Evolutionary conservation across 2,888 invertebrate species (phyloP).

Genomic region (Acanthococcus lagerstroemiae): DNA sequence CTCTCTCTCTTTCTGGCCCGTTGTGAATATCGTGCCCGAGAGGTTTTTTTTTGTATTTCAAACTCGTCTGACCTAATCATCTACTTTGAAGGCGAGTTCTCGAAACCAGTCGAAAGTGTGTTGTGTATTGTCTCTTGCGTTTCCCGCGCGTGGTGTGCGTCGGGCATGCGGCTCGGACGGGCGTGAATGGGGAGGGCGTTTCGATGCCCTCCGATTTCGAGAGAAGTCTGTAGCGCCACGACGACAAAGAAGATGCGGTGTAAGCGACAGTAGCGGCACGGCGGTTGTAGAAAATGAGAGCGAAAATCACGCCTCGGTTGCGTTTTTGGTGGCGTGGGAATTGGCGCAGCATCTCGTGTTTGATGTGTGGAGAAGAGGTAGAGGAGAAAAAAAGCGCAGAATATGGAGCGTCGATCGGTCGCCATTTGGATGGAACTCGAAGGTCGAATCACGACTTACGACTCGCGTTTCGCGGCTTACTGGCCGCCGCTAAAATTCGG

Average conservation of each 20-base stretch:
- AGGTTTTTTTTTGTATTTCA: background rate
- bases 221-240: no score
- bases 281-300: no score
- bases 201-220: no score
- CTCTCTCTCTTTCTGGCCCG: no score
- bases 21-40: background rate
- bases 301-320: no score
- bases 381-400: background rate
- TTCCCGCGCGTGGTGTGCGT: background rate
- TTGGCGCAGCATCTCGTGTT: no score
- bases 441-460: background rate
- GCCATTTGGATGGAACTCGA: background rate
- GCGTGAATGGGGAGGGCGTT: no score
- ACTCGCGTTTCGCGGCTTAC: no score
- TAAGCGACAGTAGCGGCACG: background rate
- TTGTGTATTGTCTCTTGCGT: background rate
- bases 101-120: conserved; percentile 1
- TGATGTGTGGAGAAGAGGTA: background rate
- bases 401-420: background rate
- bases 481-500: no score
- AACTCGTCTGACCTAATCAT: conserved; percentile 9
- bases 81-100: background rate
- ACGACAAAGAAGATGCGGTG: no score
- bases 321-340: background rate
- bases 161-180: no score